Base-by-base conservation (phyloP, 2,888 invertebrate species). In the Pinctada fucata region DNA sequence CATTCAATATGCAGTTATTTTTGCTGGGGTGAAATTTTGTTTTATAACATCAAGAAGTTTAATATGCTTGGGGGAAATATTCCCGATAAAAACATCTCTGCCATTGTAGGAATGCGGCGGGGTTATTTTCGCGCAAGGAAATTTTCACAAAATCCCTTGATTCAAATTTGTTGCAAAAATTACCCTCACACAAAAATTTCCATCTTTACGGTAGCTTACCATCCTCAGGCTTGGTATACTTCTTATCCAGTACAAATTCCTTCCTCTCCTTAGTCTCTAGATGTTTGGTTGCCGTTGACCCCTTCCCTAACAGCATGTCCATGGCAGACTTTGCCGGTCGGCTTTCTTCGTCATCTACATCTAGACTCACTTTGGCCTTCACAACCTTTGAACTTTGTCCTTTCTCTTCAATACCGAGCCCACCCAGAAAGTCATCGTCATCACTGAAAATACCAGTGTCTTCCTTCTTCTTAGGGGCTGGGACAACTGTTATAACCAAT, bases 181-280 rank as follows among this genome's bases (percentile, higher is more conserved):
- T n/a, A n/a, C n/a, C n/a, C n/a, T n/a, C n/a, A n/a, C n/a, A n/a
- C n/a, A n/a, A n/a, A n/a, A n/a, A n/a, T n/a, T n/a, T n/a, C n/a
- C n/a, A n/a, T n/a, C n/a, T n/a, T n/a, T n/a, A n/a, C n/a, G n/a
- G n/a, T n/a, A 74, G 6, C 8, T 50, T 70, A 80, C 82, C 76
- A 51, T 77, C 70, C n/a, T 52, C 66, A 8, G 76, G 75, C 51
- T 87, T 83, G 3, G 85, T 85, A 79, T 90, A 91, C 79, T 89
- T 90, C 48, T 86, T 86, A 80, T 91, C 91, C 65, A 91, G 80
- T 0, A 90, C 87, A 88, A 91, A 90, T 73, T 89, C 88, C 68
- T 84, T 86, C 75, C 87, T 86, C 63, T 88, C 88, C 66, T 87
- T 86, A 2, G 85, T 80, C 70, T 89, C 89, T 52, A 90, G 82